Evolutionary conservation across 2,797 vertebrate species (phyloP).

Genomic region (Dicrostonyx torquatus): DNA sequence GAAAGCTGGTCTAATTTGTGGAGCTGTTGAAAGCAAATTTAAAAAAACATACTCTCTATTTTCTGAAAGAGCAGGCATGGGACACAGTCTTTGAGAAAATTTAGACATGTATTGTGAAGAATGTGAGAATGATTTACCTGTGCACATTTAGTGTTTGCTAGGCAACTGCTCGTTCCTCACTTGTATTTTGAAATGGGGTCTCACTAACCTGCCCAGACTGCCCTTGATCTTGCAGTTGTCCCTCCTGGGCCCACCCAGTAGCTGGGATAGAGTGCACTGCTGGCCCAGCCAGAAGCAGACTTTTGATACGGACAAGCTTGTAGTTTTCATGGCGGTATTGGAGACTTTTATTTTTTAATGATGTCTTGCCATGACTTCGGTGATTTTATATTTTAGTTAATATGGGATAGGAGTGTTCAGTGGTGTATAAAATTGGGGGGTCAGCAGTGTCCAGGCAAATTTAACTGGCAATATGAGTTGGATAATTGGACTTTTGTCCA

Average conservation of each 20-base stretch:
- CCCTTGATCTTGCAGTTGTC: neutral
- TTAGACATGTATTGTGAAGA: neutral
- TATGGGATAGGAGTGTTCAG: neutral
- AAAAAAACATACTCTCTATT: neutral
- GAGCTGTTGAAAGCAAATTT: neutral
- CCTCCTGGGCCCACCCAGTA: neutral
- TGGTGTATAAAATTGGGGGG: neutral
- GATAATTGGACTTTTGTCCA: neutral
- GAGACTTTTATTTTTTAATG: neutral
- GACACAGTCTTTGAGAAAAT: neutral
- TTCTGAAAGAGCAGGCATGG: conserved; percentile 20
- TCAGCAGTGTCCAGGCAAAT: neutral
- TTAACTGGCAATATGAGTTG: neutral
- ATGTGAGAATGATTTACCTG: neutral
- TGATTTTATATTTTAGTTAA: conserved; percentile 17
- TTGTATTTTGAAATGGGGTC: neutral
- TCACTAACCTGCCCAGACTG: neutral
- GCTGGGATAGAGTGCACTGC: neutral
- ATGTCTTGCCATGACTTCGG: neutral
- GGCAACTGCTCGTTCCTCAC: neutral
- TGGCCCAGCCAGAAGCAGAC: neutral
- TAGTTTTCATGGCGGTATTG: neutral
- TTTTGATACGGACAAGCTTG: neutral
- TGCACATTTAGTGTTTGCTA: neutral
- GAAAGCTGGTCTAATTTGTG: neutral